Base-by-base conservation (phyloP, 2,888 invertebrate species). In the Tetragonula carbonaria region DNA sequence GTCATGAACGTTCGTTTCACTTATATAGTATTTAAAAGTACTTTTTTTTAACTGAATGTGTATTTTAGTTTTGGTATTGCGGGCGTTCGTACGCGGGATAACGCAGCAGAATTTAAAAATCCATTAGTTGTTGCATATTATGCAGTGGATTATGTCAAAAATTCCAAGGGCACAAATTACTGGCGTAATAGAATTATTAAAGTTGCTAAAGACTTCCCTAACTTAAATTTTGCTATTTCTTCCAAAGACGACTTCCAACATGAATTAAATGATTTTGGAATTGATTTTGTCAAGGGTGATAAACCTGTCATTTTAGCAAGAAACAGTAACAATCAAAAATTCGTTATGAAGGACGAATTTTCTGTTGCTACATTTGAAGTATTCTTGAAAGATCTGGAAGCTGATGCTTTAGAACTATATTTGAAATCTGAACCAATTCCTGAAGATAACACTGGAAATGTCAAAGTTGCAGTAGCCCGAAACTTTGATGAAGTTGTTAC, bases 161-260 rank as follows among this genome's bases (percentile, higher is more conserved):
- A 99, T 95, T 96, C 97, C 45, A 99, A 99, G 95, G 99, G 98
- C 72, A 99, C 99, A 75, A 99, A 99, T 95, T 99, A 99, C 96
- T 99, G 99, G 99, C 97, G 99, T 92, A 99, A 99, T 95, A 97
- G 99, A 89, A 97, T 99, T 74, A 96, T 99, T 91, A 99, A 99
- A 95, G 97, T 98, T 18, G 98, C 97, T 83, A 96, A 98, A 93
- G 96, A 97, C 86, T 95, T 96, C 93, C 94, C 96, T 70, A 96
- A 96, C 68, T 96, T 97, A 62, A 97, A 95, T 89, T 99, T 99
- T 95, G 99, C 99, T 2, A 96, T 99, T 88, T 97, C 98, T 95
- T 97, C 97, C 94, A 98, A 98, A 94, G 98, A 98, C 92, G 98
- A 99, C 91, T 99, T 99, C 96, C 97, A 97, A 82, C 97, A 98